Evolutionary conservation across 64 coral and sea anemone species (phyloP).

Genomic region (Stichodactyla mertensii): DNA sequence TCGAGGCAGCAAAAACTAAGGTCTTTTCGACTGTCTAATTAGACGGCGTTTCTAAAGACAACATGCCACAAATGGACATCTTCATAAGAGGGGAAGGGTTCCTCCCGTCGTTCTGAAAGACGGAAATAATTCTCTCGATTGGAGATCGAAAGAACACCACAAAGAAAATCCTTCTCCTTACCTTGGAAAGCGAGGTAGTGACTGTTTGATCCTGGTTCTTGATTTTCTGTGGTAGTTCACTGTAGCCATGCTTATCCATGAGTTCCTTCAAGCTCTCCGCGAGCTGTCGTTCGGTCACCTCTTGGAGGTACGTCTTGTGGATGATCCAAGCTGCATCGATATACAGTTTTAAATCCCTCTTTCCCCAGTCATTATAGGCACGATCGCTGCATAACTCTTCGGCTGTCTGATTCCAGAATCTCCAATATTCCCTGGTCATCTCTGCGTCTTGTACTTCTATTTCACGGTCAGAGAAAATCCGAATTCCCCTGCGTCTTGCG

Average conservation of each 20-base stretch:
- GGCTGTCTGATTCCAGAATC: constrained; percentile 95
- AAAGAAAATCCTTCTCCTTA: not conserved
- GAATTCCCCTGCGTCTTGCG: constrained; percentile 79
- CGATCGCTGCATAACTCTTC: constrained; percentile 96
- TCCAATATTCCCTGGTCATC: constrained; percentile 95
- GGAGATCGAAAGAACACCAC: not conserved
- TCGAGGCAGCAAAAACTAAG: not conserved
- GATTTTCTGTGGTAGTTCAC: constrained; percentile 83
- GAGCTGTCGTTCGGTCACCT: constrained; percentile 71
- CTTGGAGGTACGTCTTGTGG: constrained; percentile 93
- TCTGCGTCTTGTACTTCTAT: constrained; percentile 94
- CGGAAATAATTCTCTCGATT: not conserved
- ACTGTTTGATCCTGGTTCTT: constrained; percentile 88
- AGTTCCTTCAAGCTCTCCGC: constrained; percentile 70
- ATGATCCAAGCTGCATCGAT: constrained; percentile 98
- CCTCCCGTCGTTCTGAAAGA: not conserved
- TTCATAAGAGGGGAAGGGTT: not conserved
- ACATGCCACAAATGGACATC: not conserved
- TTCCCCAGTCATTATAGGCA: constrained; percentile 99
- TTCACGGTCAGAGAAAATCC: constrained; percentile 91
- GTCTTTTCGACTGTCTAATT: not conserved
- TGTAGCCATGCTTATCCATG: constrained; percentile 82
- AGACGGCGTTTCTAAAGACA: constrained; percentile 11
- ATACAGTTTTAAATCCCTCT: constrained; percentile 96
- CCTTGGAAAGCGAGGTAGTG: constrained; percentile 76